phyloP scores from a whole-genome alignment of 2,888 invertebrate species.

The Drosophila quinaria region DNA sequence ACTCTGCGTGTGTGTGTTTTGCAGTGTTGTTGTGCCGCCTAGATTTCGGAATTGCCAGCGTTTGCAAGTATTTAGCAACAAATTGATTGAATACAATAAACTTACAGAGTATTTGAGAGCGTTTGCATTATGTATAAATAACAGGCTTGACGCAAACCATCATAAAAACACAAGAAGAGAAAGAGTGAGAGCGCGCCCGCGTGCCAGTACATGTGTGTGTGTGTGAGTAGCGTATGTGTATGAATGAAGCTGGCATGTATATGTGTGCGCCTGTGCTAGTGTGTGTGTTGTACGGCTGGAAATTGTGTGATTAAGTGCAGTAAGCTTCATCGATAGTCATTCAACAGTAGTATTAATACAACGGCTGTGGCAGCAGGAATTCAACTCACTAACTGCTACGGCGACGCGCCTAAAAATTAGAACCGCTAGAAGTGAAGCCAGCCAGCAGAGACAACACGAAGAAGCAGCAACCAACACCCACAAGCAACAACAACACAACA shows the following conservation, averaged over 20 bases:
- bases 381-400: constrained; percentile 30
- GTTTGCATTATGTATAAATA: constrained; percentile 8
- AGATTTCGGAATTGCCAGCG: constrained; percentile 44
- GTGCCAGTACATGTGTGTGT: constrained; percentile 45
- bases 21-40: constrained; percentile 61
- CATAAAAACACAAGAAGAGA: constrained; percentile 26
- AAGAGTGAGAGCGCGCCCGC: constrained; percentile 58
- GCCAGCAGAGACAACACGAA: constrained; percentile 1
- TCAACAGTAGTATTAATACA: constrained; percentile 53
- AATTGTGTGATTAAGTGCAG: constrained; percentile 72
- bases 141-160: constrained; percentile 7
- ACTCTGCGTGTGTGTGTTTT: constrained; percentile 40
- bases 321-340: constrained; percentile 48
- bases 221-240: constrained; percentile 27
- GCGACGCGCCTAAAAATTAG: constrained; percentile 28
- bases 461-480: constrained; percentile 46
- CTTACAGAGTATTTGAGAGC: constrained; percentile 5
- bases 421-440: too few species aligned
- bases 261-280: constrained; percentile 16
- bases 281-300: constrained; percentile 49
- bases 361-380: constrained; percentile 41
- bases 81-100: constrained; percentile 6
- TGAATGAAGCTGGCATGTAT: constrained; percentile 42
- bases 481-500: constrained; percentile 22
- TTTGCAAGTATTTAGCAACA: constrained; percentile 23